Percentiles rank a stretch among this genome's conserved stretches.
Conservation (phyloP, 37 sponge, comb jelly and placozoan species). For the Theonella swinhoei region DNA sequence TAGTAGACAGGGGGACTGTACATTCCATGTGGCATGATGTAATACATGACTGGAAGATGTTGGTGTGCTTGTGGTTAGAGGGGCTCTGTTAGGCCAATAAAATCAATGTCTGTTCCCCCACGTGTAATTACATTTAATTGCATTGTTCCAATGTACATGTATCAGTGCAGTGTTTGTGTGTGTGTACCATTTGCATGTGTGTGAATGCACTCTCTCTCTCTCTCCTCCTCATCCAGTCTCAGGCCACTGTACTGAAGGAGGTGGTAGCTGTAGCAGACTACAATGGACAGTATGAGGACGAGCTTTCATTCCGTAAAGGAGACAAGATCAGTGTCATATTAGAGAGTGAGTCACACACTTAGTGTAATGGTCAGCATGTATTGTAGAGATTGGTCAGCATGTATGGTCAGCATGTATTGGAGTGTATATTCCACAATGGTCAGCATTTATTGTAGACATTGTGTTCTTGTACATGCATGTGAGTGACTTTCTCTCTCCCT, state of each 20-base stretch:
- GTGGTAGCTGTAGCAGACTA: slow-evolving; percentile 73
- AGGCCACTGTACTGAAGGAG: slow-evolving; percentile 21
- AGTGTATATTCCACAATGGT: too few species aligned
- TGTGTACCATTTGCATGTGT: background rate
- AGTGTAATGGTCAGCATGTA: background rate
- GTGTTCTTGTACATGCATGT: background rate
- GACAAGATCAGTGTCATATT: slow-evolving; percentile 59
- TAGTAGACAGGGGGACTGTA: too few species aligned
- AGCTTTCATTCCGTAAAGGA: slow-evolving; percentile 76
- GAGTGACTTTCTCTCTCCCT: background rate
- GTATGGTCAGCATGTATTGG: too few species aligned
- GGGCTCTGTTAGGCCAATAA: too few species aligned
- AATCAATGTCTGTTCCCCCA: too few species aligned
- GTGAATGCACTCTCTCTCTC: background rate
- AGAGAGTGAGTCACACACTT: slow-evolving; percentile 63
- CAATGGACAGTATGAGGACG: slow-evolving; percentile 62
- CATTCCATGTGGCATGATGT: too few species aligned
- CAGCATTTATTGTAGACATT: background rate
- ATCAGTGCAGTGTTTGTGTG: background rate
- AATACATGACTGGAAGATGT: too few species aligned
- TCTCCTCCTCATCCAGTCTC: background rate
- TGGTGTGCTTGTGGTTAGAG: too few species aligned
- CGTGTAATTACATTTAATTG: too few species aligned
- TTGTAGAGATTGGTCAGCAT: too few species aligned
- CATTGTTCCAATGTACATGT: too few species aligned